Evolutionary conservation across 1,140 invertebrate species (phyloP), one percentile per base, ranked within the genome.

Genomic region (Hormaphis cornu): DNA sequence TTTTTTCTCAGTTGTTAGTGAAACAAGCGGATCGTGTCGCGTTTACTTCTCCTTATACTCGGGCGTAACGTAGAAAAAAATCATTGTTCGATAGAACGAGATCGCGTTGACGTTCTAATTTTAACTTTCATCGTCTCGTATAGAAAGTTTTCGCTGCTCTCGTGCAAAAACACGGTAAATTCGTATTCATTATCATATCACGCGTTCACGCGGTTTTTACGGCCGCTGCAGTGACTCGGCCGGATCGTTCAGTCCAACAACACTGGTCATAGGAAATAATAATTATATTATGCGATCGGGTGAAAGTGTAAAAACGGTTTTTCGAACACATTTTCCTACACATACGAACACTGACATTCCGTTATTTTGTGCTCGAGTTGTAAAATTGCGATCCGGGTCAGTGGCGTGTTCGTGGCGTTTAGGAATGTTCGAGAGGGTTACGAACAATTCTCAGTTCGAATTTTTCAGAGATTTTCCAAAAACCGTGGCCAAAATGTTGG

Each of bases 111-210:
- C 18, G 28, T 22, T 2, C 35, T 12, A 22, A 56, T 56, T 28
- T 30, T 9, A 56, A 56, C 12, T 56, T 56, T 35, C 30, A 56
- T 56, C 33, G 20, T n/a, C n/a, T 35, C 5, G n/a, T n/a, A n/a
- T 56, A 33, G 53, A 56, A 56, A 56, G 53, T 37, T 37, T 56
- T 37, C 33, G n/a, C n/a, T n/a, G n/a, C n/a, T n/a, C 8, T 56
- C 14, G 18, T 37, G 8, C 16, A 33, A n/a, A 20, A 33, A 1
- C 14, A 22, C n/a, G n/a, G 10, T 33, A 56, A 22, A 35, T 20
- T 20, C 35, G 20, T 56, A 10, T 16, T 33, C 30, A 16, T 24
- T 22, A 28, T 54, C 33, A n/a, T 56, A 9, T 56, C 24, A 16
- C 35, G 20, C 35, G 22, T 56, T 56, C 30, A 33, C 9, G 33